These are phyloP conservation scores for Pachypanchax playfairii DNA, from an alignment of 2,113 vertebrate genomes.

Conservation along the genomic window DNA sequence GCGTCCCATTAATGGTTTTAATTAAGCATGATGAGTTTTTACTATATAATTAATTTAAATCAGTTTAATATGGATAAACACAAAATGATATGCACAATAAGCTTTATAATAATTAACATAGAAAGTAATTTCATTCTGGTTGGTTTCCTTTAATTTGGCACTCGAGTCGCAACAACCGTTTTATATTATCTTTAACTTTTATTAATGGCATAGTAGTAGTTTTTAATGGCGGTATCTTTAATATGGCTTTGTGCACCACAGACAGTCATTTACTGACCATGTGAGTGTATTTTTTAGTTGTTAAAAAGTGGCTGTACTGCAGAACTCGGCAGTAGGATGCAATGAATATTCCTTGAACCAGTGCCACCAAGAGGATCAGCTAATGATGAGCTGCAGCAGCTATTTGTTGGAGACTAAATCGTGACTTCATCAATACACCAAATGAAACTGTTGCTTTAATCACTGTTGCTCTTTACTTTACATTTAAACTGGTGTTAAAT, in stretches of 20 bases:
- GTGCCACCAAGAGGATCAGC: not conserved
- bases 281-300: conserved; percentile 21
- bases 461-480: not conserved
- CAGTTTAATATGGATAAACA: conserved; percentile 3
- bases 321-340: not conserved
- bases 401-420: not conserved
- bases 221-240: conserved; percentile 8
- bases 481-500: not conserved
- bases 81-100: conserved; percentile 12
- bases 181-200: conserved; percentile 13
- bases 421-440: not conserved
- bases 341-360: conserved; percentile 17
- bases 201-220: conserved; percentile 7
- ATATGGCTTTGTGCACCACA: conserved; percentile 18
- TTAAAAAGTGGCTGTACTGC: conserved; percentile 7
- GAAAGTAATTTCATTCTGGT: conserved; percentile 14
- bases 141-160: not conserved
- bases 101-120: not conserved
- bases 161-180: conserved; percentile 1
- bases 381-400: conserved; percentile 9
- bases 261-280: conserved; percentile 11
- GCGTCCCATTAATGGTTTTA: not conserved
- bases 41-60: conserved; percentile 15
- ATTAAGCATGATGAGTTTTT: not conserved
- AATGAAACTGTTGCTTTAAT: not conserved